These are phyloP conservation scores for Hiodon tergisus DNA, from an alignment of 2,113 vertebrate species.

Conservation along the genomic window DNA sequence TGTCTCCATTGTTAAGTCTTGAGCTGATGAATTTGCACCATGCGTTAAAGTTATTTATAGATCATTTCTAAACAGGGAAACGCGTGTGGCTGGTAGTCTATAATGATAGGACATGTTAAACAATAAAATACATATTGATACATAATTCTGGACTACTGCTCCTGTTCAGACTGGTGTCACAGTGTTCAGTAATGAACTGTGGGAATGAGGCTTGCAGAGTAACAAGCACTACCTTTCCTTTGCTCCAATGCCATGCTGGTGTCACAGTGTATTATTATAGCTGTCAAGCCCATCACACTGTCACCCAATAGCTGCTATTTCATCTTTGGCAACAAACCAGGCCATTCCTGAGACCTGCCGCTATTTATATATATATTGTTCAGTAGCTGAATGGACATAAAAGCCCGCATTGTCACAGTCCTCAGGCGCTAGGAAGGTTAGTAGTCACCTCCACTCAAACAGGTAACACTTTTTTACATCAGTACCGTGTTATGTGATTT, in stretches of 20 bases:
- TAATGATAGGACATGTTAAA: too few species aligned
- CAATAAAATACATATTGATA: too few species aligned
- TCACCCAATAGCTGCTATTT: slow-evolving; percentile 45
- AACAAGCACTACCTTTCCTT: neutral
- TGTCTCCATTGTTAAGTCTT: too few species aligned
- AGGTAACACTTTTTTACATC: slow-evolving; percentile 1
- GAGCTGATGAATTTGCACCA: too few species aligned
- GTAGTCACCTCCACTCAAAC: neutral
- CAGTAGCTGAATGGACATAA: slow-evolving; percentile 40
- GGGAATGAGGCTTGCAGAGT: neutral
- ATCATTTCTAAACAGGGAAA: too few species aligned
- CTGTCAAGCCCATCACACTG: slow-evolving; percentile 23
- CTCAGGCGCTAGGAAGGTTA: slow-evolving; percentile 22
- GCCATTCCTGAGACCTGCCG: slow-evolving; percentile 53
- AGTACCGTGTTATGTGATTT: neutral
- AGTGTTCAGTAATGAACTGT: too few species aligned
- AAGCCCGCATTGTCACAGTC: slow-evolving; percentile 51
- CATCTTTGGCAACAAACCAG: slow-evolving; percentile 46
- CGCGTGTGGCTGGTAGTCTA: too few species aligned
- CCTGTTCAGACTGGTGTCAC: too few species aligned
- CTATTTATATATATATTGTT: slow-evolving; percentile 62
- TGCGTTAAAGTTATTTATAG: too few species aligned
- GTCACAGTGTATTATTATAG: slow-evolving; percentile 44
- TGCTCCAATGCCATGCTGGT: slow-evolving; percentile 15
- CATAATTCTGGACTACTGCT: too few species aligned